A percentile compares a stretch with the other conserved stretches of the same genome.
Evolutionary conservation across 2,113 vertebrate species (phyloP).

Genomic region (Microcebus griseorufus): DNA sequence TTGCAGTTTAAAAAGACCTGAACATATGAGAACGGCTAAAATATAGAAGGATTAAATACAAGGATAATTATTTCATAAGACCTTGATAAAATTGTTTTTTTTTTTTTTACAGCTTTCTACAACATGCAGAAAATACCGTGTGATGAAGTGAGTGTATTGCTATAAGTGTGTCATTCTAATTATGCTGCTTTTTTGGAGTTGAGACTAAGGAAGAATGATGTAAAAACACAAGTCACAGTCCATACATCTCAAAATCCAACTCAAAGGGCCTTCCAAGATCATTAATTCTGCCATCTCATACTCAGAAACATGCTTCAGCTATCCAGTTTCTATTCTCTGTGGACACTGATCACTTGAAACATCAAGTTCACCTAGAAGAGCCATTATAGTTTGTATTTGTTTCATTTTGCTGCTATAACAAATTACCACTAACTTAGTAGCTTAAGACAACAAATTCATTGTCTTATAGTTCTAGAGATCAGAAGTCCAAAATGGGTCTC

Average conservation of each 20-base stretch:
- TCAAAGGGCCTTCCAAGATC: neutral
- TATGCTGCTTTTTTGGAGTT: neutral
- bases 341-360: neutral
- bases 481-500: neutral
- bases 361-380: neutral
- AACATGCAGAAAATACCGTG: neutral
- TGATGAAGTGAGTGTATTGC: neutral
- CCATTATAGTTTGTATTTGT: neutral
- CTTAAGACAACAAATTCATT: neutral
- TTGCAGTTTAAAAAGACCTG: constrained; percentile 46
- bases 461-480: neutral
- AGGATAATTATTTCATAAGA: constrained; percentile 25
- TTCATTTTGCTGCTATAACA: neutral
- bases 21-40: constrained; percentile 3
- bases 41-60: neutral
- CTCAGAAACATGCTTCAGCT: neutral
- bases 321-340: too few relatives aligned
- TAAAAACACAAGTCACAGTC: neutral
- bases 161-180: neutral
- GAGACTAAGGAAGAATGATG: neutral
- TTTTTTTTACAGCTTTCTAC: neutral
- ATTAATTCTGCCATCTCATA: neutral
- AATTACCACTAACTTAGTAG: neutral
- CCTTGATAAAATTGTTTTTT: neutral
- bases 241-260: neutral